phyloP scores from a whole-genome alignment of 2,888 invertebrate species.

The Cephus spinipes region DNA sequence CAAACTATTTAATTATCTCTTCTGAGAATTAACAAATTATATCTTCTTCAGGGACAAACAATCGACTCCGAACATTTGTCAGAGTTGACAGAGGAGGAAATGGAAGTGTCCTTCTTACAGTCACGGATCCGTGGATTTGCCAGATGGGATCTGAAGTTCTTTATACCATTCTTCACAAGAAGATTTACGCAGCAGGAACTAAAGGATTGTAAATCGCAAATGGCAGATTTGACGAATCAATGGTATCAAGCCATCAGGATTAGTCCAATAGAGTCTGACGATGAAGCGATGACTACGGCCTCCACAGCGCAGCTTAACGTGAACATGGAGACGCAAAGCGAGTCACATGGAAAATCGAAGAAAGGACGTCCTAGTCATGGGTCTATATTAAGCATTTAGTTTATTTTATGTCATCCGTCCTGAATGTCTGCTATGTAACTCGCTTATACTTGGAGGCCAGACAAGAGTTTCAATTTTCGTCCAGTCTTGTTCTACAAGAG shows the following conservation, averaged over 20 bases:
- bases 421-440: background rate
- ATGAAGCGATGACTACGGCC: constrained; percentile 70
- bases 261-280: constrained; percentile 87
- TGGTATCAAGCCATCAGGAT: constrained; percentile 97
- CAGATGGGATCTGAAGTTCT: constrained; percentile 90
- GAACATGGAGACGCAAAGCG: constrained; percentile 37
- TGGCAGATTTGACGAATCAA: constrained; percentile 95
- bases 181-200: constrained; percentile 95
- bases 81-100: constrained; percentile 92
- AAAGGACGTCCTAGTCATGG: constrained; percentile 49
- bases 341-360: constrained; percentile 22
- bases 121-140: constrained; percentile 89
- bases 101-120: constrained; percentile 88
- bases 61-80: constrained; percentile 94
- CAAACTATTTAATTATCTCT: background rate
- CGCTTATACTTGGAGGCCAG: background rate
- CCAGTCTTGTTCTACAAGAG: background rate
- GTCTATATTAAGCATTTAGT: constrained; percentile 62
- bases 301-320: constrained; percentile 57
- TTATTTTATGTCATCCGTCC: constrained; percentile 12
- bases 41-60: constrained; percentile 77
- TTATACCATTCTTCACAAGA: constrained; percentile 96
- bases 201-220: constrained; percentile 95
- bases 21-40: background rate
- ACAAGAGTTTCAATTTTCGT: background rate